A percentile compares a stretch with the other conserved stretches of the same genome.
phyloP scores from a whole-genome alignment of 2,113 vertebrate genomes.

The Brachyhypopomus occidentalis region DNA sequence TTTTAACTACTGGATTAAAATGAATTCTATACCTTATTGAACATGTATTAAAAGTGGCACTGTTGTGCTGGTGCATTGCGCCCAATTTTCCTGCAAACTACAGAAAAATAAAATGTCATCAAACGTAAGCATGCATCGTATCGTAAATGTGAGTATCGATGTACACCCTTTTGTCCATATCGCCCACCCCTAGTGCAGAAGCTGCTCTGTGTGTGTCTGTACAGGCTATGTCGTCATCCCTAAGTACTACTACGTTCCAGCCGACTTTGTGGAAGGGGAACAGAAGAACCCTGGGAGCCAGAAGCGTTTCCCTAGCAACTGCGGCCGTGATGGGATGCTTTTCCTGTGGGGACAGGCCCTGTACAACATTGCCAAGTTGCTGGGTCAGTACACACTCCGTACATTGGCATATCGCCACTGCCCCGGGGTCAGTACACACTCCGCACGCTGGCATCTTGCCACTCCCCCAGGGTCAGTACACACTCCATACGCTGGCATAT shows the following conservation, averaged over 20 bases:
- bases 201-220: not conserved
- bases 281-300: conserved; percentile 91
- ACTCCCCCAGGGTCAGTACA: not conserved
- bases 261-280: conserved; percentile 91
- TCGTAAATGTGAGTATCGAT: no score
- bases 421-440: not conserved
- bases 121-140: no score
- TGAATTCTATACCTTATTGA: no score
- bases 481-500: no score
- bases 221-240: conserved; percentile 88
- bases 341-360: conserved; percentile 96
- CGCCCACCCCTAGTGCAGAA: not conserved
- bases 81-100: no score
- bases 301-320: conserved; percentile 93
- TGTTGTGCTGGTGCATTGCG: no score
- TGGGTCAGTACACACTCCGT: conserved; percentile 77
- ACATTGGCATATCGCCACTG: no score
- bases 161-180: no score
- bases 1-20: no score
- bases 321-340: conserved; percentile 85
- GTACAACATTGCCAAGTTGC: conserved; percentile 89
- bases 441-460: no score
- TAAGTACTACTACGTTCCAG: conserved; percentile 94
- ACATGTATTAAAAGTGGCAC: no score
- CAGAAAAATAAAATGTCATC: no score